phyloP scores from a whole-genome alignment of 64 coral and sea anemone species.

The Stylophora pistillata region DNA sequence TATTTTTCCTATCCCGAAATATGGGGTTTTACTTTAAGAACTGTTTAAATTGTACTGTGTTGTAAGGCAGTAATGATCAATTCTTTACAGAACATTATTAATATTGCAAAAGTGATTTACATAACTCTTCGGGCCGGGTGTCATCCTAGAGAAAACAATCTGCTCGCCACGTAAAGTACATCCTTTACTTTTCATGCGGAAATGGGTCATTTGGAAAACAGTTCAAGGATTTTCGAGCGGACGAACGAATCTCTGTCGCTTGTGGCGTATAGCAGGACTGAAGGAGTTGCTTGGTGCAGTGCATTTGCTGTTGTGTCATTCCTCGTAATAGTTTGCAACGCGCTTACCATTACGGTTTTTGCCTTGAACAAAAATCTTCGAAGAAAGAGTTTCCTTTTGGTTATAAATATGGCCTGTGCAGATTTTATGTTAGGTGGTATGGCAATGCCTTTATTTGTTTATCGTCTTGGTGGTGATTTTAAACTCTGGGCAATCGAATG shows the following conservation, averaged over 20 bases:
- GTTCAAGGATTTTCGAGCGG: not conserved
- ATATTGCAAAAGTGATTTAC: no score
- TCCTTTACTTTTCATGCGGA: no score
- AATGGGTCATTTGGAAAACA: not conserved
- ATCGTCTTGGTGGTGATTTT: not conserved
- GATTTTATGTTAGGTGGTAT: conserved; percentile 31
- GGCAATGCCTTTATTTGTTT: conserved; percentile 6
- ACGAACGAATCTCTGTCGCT: not conserved
- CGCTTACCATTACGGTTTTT: not conserved
- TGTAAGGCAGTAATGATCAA: no score
- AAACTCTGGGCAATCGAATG: not conserved
- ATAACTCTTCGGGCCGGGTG: no score
- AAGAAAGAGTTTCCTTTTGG: conserved; percentile 39
- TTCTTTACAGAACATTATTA: no score
- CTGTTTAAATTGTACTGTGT: no score
- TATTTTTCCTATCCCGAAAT: no score
- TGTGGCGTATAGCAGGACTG: not conserved
- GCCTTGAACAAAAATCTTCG: conserved; percentile 43
- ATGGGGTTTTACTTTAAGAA: no score
- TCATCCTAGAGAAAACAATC: no score
- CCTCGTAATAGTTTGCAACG: conserved; percentile 1
- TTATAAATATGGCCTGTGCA: conserved; percentile 41
- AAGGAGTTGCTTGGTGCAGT: conserved; percentile 21
- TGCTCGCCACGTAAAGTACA: no score
- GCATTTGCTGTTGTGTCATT: not conserved